Percentiles rank a stretch among this genome's conserved stretches.
These are phyloP conservation scores for Drosophila santomea DNA, from an alignment of 1,140 invertebrate species.

Conservation along the genomic window DNA sequence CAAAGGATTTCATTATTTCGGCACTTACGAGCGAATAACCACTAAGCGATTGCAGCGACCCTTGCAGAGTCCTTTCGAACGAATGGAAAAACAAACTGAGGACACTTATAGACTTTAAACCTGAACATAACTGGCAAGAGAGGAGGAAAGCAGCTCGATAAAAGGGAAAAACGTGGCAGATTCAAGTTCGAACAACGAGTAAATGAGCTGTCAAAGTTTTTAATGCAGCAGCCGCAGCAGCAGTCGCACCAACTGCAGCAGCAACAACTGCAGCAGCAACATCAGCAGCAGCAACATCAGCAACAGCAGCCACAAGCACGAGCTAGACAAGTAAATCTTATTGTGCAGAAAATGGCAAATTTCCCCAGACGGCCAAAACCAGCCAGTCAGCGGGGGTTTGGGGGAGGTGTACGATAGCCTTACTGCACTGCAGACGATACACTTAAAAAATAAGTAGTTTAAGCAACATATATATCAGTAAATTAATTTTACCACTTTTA, in stretches of 20 bases:
- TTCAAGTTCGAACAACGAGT: conserved; percentile 80
- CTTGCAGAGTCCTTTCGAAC: conserved; percentile 49
- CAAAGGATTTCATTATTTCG: conserved; percentile 81
- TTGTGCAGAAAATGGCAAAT: conserved; percentile 83
- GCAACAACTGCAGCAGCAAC: conserved; percentile 17
- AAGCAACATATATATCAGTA: too few relatives aligned
- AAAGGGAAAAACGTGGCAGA: conserved; percentile 22
- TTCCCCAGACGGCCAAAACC: conserved; percentile 79
- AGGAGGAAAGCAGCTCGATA: background rate
- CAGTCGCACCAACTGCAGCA: conserved; percentile 31
- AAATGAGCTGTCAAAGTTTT: conserved; percentile 83
- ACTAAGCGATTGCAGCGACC: conserved; percentile 73
- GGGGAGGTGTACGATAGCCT: conserved; percentile 35
- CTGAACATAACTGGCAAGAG: conserved; percentile 61
- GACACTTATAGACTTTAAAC: conserved; percentile 75
- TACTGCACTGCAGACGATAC: conserved; percentile 41
- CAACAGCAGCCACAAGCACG: conserved; percentile 65
- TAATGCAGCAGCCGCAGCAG: conserved; percentile 67
- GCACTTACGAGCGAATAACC: conserved; percentile 79
- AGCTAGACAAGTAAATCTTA: conserved; percentile 83
- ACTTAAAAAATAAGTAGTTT: conserved; percentile 12
- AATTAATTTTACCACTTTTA: too few relatives aligned
- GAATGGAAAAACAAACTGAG: conserved; percentile 44
- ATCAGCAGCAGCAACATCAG: conserved; percentile 26
- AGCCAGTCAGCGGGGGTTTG: conserved; percentile 37